phyloP scores from a whole-genome alignment of 23 tunicate species.

The Corella eumyota region DNA sequence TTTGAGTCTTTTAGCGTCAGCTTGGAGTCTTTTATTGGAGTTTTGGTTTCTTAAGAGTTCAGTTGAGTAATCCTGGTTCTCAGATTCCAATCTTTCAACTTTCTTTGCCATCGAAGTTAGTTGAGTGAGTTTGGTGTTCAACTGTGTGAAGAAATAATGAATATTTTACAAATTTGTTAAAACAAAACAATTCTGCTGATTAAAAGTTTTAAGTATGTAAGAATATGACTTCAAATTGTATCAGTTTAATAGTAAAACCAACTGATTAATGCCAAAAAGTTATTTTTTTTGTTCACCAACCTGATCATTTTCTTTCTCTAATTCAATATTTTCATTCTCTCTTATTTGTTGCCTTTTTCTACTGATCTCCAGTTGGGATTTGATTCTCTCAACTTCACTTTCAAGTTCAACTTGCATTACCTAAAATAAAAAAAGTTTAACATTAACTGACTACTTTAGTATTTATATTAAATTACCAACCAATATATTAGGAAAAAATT shows the following conservation, averaged over 20 bases:
- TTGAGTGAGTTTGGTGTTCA: slow-evolving; percentile 37
- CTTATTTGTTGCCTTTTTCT: slow-evolving; percentile 27
- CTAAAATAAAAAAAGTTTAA: slow-evolving; percentile 3
- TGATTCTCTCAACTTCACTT: slow-evolving; percentile 75
- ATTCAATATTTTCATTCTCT: slow-evolving; percentile 53
- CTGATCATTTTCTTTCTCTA: slow-evolving; percentile 73
- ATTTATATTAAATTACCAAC: not conserved
- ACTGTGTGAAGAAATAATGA: slow-evolving; percentile 8
- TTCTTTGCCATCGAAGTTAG: slow-evolving; percentile 23
- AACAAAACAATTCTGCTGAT: not conserved
- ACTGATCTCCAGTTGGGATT: slow-evolving; percentile 47
- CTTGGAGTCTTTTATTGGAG: slow-evolving; percentile 27
- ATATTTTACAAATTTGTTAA: not conserved
- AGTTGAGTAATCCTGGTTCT: slow-evolving; percentile 30
- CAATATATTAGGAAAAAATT: not conserved
- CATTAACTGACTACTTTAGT: not conserved
- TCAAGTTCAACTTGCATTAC: slow-evolving; percentile 83
- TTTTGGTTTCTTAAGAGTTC: slow-evolving; percentile 27
- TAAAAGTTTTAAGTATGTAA: not conserved
- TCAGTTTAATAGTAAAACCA: too few relatives aligned
- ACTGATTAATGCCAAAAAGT: too few relatives aligned
- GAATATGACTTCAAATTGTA: not conserved
- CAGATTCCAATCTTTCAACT: slow-evolving; percentile 34
- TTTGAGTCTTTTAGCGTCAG: slow-evolving; percentile 37
- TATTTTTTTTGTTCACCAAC: too few relatives aligned